Percentiles rank a stretch among this genome's conserved stretches.
Conservation (phyloP, 1,140 invertebrate genomes). For the Harpegnathos saltator region DNA sequence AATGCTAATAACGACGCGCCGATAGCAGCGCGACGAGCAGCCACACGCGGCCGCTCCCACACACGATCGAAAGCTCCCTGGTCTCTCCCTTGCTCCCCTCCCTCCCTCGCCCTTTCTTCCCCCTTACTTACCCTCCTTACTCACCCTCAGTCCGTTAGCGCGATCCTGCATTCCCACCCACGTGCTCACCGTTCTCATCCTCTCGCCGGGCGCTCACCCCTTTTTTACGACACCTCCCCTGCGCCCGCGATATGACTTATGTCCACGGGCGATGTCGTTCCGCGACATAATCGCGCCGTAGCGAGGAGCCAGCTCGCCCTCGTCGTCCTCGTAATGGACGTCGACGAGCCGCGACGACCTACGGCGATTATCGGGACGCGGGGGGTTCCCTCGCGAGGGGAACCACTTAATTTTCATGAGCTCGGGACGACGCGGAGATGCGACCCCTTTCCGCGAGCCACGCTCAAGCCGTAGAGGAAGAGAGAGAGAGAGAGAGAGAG, state of each 20-base stretch:
- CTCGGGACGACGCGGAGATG: constrained; percentile 38
- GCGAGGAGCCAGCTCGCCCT: constrained; percentile 16
- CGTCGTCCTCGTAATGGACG: constrained; percentile 61
- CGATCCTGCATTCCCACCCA: constrained; percentile 8
- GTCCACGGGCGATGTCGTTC: constrained; percentile 62
- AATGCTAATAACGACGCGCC: constrained; percentile 80
- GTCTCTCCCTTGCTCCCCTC: not conserved
- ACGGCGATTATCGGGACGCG: constrained; percentile 45
- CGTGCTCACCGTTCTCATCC: constrained; percentile 43
- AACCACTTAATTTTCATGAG: constrained; percentile 70
- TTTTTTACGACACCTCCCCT: constrained; percentile 62
- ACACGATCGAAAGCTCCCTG: constrained; percentile 60
- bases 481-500: no score
- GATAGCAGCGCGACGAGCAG: constrained; percentile 71
- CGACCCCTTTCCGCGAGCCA: constrained; percentile 68
- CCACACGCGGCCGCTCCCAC: constrained; percentile 79
- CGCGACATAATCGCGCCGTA: constrained; percentile 58
- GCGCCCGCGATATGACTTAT: constrained; percentile 73
- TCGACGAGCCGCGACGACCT: constrained; percentile 50
- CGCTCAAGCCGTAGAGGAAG: constrained; percentile 32
- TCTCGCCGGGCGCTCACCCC: constrained; percentile 45
- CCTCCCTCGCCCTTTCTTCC: constrained; percentile 65
- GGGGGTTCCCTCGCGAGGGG: constrained; percentile 42
- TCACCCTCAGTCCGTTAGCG: constrained; percentile 25
- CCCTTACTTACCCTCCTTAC: no score